Evolutionary conservation across 1,140 invertebrate species (phyloP), one percentile per base, ranked within the genome.

Genomic region (Bombus soroeensis): DNA sequence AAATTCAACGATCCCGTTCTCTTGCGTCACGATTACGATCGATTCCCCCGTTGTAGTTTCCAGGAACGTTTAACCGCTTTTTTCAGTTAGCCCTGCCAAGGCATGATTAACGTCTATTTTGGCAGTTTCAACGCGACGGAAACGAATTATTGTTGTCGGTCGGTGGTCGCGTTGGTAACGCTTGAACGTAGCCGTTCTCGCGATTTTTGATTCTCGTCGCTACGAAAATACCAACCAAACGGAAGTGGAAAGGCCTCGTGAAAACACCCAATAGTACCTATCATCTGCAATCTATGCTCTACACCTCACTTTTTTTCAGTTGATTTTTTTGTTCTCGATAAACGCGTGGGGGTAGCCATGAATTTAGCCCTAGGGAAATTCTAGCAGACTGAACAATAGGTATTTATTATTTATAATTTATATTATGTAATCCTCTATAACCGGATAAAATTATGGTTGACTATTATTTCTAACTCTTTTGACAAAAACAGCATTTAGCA

Each of bases 121-220:
- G 87, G 83, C 34, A 87, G 78, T 88, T 86, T 79, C 5, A 18
- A 47, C 15, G 47, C 81, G 84, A 88, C 90, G 88, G 87, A 91
- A 92, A 91, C 86, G 86, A 89, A 88, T 88, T 87, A 91, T 87
- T 91, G 87, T 92, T 92, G 89, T 91, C 80, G 91, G 87, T 74
- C 73, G 83, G 78, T 90, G 82, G 93, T 93, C 89, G 92, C 91
- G 92, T 92, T 93, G 93, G 92, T 90, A 93, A 93, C 93, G 88
- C 80, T 62, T n/a, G 37, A 9, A 43, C 64, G 70, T 85, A 59
- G 73, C 72, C 73, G 64, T 57, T 66, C 68, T 57, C 74, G 68
- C 22, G 34, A 53, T 22, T 53, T 53, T 68, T 37, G 8, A 66
- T 37, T 68, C 76, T 78, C 47, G 47, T 41, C 41, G 68, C 68